Evolutionary conservation across 2,113 vertebrate genomes (phyloP).

Genomic region (Cephalopholis sonnerati): DNA sequence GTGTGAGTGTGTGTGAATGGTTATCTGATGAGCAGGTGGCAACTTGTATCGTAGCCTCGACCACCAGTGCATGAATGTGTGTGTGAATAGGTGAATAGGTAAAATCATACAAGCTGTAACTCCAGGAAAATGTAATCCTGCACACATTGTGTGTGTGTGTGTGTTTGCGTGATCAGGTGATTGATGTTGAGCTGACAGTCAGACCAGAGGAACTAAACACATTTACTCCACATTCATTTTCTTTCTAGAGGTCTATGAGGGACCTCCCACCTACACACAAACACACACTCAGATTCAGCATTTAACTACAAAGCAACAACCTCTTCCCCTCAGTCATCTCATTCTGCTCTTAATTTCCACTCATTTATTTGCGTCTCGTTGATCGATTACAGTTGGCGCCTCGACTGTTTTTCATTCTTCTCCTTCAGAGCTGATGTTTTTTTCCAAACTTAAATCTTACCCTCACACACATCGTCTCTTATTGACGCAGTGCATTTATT

Average conservation of each 20-base stretch:
- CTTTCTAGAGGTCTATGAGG: neutral
- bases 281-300: slow-evolving; percentile 10
- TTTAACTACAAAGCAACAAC: neutral
- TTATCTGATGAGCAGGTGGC: too few species aligned
- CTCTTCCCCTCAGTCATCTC: neutral
- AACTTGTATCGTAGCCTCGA: too few species aligned
- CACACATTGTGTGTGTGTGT: neutral
- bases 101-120: too few species aligned
- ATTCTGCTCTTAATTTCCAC: neutral
- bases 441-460: slow-evolving; percentile 2
- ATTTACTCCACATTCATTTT: slow-evolving; percentile 42
- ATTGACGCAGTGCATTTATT: neutral
- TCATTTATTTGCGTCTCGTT: slow-evolving; percentile 29
- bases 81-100: too few species aligned
- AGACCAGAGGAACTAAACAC: slow-evolving; percentile 40
- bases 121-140: neutral
- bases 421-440: neutral
- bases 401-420: slow-evolving; percentile 4
- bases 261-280: slow-evolving; percentile 30
- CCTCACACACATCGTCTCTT: neutral
- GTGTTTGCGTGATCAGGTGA: slow-evolving; percentile 13
- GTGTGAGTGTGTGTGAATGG: too few species aligned
- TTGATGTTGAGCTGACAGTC: slow-evolving; percentile 52
- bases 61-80: too few species aligned
- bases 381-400: slow-evolving; percentile 11